Evolutionary conservation across 1,140 invertebrate species (phyloP).

Genomic region (Thereuonema tuberculata): DNA sequence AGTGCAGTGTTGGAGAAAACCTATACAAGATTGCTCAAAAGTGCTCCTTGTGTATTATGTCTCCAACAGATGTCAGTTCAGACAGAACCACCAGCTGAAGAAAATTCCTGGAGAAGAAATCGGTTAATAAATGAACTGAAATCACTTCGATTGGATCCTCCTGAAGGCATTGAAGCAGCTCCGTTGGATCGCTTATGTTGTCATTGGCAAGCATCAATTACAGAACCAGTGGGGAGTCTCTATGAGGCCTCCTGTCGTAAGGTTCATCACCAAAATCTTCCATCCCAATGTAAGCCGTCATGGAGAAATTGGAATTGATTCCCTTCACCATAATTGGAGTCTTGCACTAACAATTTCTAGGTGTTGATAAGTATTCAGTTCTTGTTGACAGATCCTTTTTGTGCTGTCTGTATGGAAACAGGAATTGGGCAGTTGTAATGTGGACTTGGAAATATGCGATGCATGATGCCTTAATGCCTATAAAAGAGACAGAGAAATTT

Average conservation of each 20-base stretch:
- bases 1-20: slow-evolving; percentile 64
- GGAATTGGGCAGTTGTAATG: too few relatives aligned
- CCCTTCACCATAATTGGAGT: slow-evolving; percentile 91
- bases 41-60: slow-evolving; percentile 70
- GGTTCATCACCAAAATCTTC: slow-evolving; percentile 78
- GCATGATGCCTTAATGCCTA: too few relatives aligned
- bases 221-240: slow-evolving; percentile 72
- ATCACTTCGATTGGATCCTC: slow-evolving; percentile 60
- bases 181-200: slow-evolving; percentile 63
- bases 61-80: slow-evolving; percentile 38
- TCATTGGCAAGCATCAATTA: slow-evolving; percentile 84
- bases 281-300: slow-evolving; percentile 91
- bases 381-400: too few relatives aligned
- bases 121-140: slow-evolving; percentile 57
- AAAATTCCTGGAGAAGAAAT: slow-evolving; percentile 58
- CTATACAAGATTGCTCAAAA: slow-evolving; percentile 48
- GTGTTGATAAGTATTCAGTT: slow-evolving; percentile 33
- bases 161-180: slow-evolving; percentile 75
- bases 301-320: slow-evolving; percentile 91
- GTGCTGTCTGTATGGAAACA: too few relatives aligned
- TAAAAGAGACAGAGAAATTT: too few relatives aligned
- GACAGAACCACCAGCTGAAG: slow-evolving; percentile 41
- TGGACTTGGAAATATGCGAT: too few relatives aligned
- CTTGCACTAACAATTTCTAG: slow-evolving; percentile 77
- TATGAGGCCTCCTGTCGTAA: slow-evolving; percentile 79